These are phyloP conservation scores for Bostrychus sinensis DNA, from an alignment of 2,113 vertebrate genomes.

Conservation along the genomic window DNA sequence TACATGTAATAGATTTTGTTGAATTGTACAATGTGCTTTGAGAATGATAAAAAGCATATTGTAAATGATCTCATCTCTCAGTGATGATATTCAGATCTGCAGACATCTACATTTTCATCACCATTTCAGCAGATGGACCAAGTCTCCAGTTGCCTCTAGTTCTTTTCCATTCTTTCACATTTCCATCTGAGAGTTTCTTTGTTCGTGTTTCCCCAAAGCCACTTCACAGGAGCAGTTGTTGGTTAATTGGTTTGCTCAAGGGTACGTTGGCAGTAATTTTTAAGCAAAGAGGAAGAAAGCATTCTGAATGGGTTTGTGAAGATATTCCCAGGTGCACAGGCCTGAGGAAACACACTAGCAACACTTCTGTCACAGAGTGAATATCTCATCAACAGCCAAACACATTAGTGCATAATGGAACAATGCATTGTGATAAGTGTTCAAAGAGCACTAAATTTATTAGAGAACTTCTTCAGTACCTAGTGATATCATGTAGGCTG, in stretches of 20 bases:
- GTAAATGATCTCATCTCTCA: conserved; percentile 15
- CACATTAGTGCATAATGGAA: conserved; percentile 7
- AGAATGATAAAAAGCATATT: conserved; percentile 16
- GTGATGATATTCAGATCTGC: conserved; percentile 18
- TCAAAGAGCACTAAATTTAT: conserved; percentile 17
- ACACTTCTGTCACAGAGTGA: conserved; percentile 13
- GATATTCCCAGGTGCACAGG: conserved; percentile 17
- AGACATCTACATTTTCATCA: conserved; percentile 14
- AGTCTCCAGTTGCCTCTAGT: conserved; percentile 17
- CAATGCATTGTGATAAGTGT: conserved; percentile 6
- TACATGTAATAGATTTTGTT: not conserved
- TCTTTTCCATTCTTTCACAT: conserved; percentile 12
- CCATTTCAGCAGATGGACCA: conserved; percentile 33
- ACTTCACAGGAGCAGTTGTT: conserved; percentile 29
- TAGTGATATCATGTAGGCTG: not conserved
- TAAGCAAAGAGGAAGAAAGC: conserved; percentile 17
- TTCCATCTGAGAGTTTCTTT: conserved; percentile 1
- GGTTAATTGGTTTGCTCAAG: conserved; percentile 51
- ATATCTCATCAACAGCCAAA: conserved; percentile 32
- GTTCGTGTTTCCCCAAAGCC: not conserved
- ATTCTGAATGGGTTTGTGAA: conserved; percentile 15
- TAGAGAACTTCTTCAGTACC: conserved; percentile 6
- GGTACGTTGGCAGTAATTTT: conserved; percentile 26
- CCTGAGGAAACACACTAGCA: conserved; percentile 7
- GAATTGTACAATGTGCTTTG: not conserved